A percentile compares a stretch with the other conserved stretches of the same genome.
phyloP scores from a whole-genome alignment of 1,140 invertebrate species.

The Neuroterus valhalla region DNA sequence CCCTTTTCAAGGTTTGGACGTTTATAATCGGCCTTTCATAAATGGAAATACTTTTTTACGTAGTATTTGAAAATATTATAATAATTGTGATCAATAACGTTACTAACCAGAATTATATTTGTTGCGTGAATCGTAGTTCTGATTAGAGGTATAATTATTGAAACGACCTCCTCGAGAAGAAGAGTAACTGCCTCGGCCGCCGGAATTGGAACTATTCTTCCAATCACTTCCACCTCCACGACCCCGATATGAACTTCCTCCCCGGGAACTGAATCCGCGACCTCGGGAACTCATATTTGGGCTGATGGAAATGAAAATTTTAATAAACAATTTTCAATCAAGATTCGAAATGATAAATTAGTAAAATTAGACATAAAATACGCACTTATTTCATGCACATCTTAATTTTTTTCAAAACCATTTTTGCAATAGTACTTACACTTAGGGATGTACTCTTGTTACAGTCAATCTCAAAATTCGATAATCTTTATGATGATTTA shows the following conservation, averaged over 20 bases:
- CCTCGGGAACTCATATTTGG: slow-evolving; percentile 69
- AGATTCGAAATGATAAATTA: background rate
- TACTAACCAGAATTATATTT: slow-evolving; percentile 68
- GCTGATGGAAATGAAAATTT: slow-evolving; percentile 36
- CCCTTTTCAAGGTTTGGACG: too few species aligned
- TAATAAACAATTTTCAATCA: slow-evolving; percentile 4
- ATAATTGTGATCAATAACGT: background rate
- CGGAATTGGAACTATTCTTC: slow-evolving; percentile 54
- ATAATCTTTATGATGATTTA: too few species aligned
- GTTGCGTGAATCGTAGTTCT: slow-evolving; percentile 66
- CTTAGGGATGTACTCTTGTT: too few species aligned
- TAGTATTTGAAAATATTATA: background rate
- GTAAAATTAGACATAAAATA: background rate
- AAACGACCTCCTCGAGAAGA: slow-evolving; percentile 67
- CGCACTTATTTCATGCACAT: too few species aligned
- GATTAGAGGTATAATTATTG: slow-evolving; percentile 61
- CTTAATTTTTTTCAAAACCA: background rate
- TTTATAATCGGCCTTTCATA: too few species aligned
- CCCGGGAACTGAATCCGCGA: slow-evolving; percentile 67
- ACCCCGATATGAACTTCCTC: slow-evolving; percentile 66
- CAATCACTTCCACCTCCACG: slow-evolving; percentile 63
- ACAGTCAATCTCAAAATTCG: too few species aligned
- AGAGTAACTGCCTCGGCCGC: slow-evolving; percentile 64
- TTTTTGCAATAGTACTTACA: too few species aligned
- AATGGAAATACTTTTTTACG: background rate